Conservation (phyloP, 2,797 vertebrate genomes). For the Sarcoramphus papa region DNA sequence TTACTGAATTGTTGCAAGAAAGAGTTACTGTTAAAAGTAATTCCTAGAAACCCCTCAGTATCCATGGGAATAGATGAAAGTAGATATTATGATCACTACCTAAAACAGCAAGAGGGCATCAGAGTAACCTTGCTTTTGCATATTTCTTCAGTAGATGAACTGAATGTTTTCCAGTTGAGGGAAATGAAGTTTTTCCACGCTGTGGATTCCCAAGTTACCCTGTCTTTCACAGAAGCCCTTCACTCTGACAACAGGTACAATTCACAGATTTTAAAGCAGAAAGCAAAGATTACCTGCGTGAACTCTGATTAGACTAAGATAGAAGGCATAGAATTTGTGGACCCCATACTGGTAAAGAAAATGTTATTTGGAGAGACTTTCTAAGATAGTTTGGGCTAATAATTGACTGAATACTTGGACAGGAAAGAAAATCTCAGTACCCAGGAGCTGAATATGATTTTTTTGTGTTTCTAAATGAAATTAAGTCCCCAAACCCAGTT, state of each 20-base stretch:
- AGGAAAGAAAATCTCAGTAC: neutral
- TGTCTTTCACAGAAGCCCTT: neutral
- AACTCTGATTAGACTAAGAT: neutral
- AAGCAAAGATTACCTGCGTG: neutral
- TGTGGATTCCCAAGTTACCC: neutral
- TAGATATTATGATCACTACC: neutral
- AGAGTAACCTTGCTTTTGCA: neutral
- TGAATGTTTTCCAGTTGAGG: neutral
- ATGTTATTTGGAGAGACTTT: neutral
- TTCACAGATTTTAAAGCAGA: neutral
- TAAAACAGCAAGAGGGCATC: neutral
- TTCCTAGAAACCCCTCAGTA: neutral
- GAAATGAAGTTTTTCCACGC: neutral
- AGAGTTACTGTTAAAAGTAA: neutral
- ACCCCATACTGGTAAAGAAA: neutral
- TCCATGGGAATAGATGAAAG: neutral
- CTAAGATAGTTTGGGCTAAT: neutral
- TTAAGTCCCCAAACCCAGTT: neutral
- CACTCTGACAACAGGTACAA: neutral
- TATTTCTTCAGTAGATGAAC: neutral
- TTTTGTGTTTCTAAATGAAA: neutral
- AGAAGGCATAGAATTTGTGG: neutral
- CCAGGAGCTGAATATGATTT: neutral
- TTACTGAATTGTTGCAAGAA: neutral
- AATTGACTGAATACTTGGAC: neutral